A percentile compares a stretch with the other conserved stretches of the same genome.
Conservation (phyloP, 2,888 invertebrate species). For the Brachyopa scutellaris region DNA sequence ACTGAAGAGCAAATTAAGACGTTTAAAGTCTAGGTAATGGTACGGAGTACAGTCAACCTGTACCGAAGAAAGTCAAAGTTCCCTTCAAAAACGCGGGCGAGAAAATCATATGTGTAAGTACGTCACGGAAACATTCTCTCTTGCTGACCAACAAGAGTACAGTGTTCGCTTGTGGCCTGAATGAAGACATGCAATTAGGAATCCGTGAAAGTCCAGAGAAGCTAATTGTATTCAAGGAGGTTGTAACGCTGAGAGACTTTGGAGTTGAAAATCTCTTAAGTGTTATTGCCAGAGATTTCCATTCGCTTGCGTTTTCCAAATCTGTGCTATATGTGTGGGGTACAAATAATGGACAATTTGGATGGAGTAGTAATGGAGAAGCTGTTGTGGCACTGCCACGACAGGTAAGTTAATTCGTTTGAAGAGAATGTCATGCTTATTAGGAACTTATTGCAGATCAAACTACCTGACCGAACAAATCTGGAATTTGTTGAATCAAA, state of each 20-base stretch:
- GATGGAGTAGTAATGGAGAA: constrained; percentile 78
- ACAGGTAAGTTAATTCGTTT: too few species aligned
- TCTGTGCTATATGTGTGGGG: constrained; percentile 90
- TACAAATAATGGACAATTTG: constrained; percentile 91
- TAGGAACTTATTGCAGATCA: constrained; percentile 74
- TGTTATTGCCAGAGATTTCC: constrained; percentile 87
- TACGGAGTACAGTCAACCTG: constrained; percentile 83
- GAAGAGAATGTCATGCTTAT: not conserved
- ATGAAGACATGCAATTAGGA: constrained; percentile 86
- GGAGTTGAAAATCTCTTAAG: constrained; percentile 82
- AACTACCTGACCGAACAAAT: constrained; percentile 74
- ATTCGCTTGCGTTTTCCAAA: constrained; percentile 87
- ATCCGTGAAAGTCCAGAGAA: constrained; percentile 83
- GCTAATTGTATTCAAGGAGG: constrained; percentile 78
- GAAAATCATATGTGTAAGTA: constrained; percentile 78
- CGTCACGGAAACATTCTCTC: constrained; percentile 80
- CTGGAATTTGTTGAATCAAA: constrained; percentile 80
- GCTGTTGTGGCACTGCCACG: constrained; percentile 75
- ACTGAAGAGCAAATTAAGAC: not conserved
- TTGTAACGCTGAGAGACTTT: constrained; percentile 78
- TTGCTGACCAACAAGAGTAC: constrained; percentile 78
- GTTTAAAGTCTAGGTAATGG: constrained; percentile 85
- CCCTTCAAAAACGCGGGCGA: constrained; percentile 77
- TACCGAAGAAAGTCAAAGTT: constrained; percentile 78
- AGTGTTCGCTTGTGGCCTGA: constrained; percentile 85